Evolutionary conservation across 2,113 vertebrate genomes (phyloP), one percentile per base, ranked within the genome.

Genomic region (Tragulus kanchil): DNA sequence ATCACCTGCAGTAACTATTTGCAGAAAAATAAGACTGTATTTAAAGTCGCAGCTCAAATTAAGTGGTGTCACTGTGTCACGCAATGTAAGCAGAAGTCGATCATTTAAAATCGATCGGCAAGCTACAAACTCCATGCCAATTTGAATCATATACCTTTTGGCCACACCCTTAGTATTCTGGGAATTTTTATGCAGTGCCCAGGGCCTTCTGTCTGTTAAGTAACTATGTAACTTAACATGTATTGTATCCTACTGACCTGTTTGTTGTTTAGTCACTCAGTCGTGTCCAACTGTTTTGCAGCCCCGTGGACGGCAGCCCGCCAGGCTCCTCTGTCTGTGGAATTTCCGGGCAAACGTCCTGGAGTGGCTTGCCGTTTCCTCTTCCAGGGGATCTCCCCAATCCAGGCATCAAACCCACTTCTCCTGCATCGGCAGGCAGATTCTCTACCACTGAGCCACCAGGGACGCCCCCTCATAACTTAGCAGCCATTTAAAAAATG

Each of bases 11-110:
- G 86, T 25, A 62, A 87, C 84, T 96, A 36, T 45, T 67, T 75
- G 36, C 54, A 86, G 65, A 83, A 97, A 92, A 84, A 52, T 65
- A 75, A 92, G 62, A 86, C 75, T 58, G 6, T 50, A 61, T 87
- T 87, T 84, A 86, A 95, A 96, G 48, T 95, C 73, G 42, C 50
- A 75, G 83, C 45, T 89, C 56, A 88, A 90, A 69, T 78, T 36
- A 36, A 65, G 90, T 85, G 25, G 64, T 26, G 26, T 3, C 36
- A 92, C 54, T 62, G 28, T 31, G 92, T 67, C 89, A 86, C 25
- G 75, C 12, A 67, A 64, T 42, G 42, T 56, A 19, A 56, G 56
- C 52, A 92, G 90, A 82, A 86, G 52, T 0, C 31, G 61, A 36
- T 67, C 1, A 85, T 56, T 89, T 23, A 50, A 92, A 83, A 58